Base-by-base conservation (phyloP, 2,113 vertebrate genomes). In the Archocentrus centrarchus region DNA sequence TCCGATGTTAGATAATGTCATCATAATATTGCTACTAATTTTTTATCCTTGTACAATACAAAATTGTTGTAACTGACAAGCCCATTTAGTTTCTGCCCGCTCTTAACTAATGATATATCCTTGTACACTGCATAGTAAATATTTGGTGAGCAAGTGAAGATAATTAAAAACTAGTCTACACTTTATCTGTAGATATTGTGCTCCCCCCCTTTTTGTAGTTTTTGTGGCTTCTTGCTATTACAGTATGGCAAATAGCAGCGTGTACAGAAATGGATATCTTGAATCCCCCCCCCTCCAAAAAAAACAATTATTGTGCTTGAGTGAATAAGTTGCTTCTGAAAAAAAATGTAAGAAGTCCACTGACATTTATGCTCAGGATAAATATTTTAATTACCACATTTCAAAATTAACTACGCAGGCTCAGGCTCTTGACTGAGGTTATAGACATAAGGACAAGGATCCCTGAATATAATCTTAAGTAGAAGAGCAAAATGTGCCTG, bases 391-490 rank as follows among this genome's bases (percentile, higher is more conserved):
- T 2, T 35, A 30, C 63, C 18, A 50, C 60, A 60, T 91, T 88
- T 89, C 55, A 62, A 86, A 80, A 83, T 30, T 41, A 77, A 75
- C 70, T 30, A 70, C 63, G 47, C 85, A 53, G 53, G 32, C 66
- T 84, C 70, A 77, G 79, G 30, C 24, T 53, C 30, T 87, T 70
- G 59, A 86, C 63, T 86, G 59, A 79, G 83, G 87, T 97, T 97
- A 95, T 96, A 96, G 96, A 96, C 95, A 96, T 97, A 96, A 96
- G 94, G 94, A 73, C 95, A 96, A 92, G 95, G 95, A 95, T 96
- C 96, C 94, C 96, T 96, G 96, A 93, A 94, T 95, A 95, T 95
- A 97, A 97, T 97, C 96, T 97, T 92, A 95, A 91, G 75, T 77
- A 92, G 95, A 96, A 94, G 91, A 94, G 93, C 95, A 89, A 95